Base-by-base conservation (phyloP, 2,113 vertebrate genomes). In the Castor canadensis region DNA sequence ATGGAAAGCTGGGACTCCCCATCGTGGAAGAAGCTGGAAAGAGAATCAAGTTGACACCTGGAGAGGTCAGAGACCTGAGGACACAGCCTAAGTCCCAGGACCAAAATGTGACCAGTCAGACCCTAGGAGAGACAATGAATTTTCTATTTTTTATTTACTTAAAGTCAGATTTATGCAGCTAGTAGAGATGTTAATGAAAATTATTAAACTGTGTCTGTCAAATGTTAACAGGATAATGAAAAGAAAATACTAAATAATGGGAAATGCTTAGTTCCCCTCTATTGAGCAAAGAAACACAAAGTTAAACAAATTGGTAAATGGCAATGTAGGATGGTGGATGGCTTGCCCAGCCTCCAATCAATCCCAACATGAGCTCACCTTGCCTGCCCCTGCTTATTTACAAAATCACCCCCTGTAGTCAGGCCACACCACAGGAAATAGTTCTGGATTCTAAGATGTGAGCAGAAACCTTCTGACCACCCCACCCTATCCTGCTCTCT, bases 251-350 rank as follows among this genome's bases (percentile, higher is more conserved):
- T 62, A 69, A 79, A 72, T 38, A 62, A 67, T 30, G 30, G 52
- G 17, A 69, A 91, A 87, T 43, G 49, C n/a, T 71, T 86, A 26
- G 58, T 84, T 92, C 43, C 80, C 19, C n/a, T n/a, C n/a, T 38
- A 60, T 4, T 13, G n/a, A 79, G 75, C 40, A 43, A 60, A 77
- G 45, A 94, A 73, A 80, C 32, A 72, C 15, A 30, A 32, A 28
- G 35, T 5, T 64, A 54, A 79, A 85, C 45, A 58, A 38, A 64
- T 3, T 49, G 3, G 60, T 24, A 35, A 5, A 22, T 20, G 43
- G 47, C 40, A 43, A 2, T 12, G 1, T 1, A 32, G 67, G 60
- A 58, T 0, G 5, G 45, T 9, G 16, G 73, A 26, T 1, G 10
- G 28, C 17, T 24, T 35, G 58, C 52, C 49, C 86, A 35, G 5